Percentiles rank a stretch among this genome's conserved stretches.
Evolutionary conservation across 2,797 vertebrate genomes (phyloP).

Genomic region (Anolis apletophallus): DNA sequence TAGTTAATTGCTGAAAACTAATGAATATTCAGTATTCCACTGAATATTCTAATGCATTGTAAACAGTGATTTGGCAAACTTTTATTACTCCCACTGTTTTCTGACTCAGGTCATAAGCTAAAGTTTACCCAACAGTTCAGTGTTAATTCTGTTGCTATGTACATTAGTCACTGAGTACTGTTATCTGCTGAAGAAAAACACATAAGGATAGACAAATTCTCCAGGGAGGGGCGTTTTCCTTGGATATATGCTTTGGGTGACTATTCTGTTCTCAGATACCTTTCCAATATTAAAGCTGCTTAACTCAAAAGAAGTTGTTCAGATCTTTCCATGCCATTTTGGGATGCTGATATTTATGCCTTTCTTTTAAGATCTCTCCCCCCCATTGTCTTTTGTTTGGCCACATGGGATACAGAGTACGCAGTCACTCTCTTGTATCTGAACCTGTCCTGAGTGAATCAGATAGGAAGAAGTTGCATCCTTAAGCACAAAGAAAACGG

Average conservation of each 20-base stretch:
- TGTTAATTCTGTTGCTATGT: slow-evolving; percentile 46
- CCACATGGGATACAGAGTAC: fast-evolving
- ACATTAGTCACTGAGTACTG: neutral
- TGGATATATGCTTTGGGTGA: neutral
- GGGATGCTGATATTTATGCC: neutral
- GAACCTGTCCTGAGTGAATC: neutral
- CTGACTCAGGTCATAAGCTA: neutral
- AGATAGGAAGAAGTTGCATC: fast-evolving
- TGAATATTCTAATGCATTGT: neutral
- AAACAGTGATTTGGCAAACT: fast-evolving
- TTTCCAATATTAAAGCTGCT: neutral
- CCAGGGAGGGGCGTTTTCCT: fast-evolving
- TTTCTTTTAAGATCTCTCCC: slow-evolving; percentile 1
- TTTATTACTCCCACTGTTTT: neutral
- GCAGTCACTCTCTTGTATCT: neutral
- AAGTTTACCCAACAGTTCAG: slow-evolving; percentile 1
- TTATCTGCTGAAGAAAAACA: slow-evolving; percentile 7
- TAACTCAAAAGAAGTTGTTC: neutral
- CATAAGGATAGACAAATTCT: neutral
- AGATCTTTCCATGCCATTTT: neutral
- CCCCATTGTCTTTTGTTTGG: neutral
- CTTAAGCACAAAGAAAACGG: slow-evolving; percentile 17
- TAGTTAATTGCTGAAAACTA: neutral
- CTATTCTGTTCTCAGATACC: neutral
- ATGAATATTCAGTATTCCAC: too few relatives aligned